phyloP scores from a whole-genome alignment of 2,113 vertebrate species.

The Ploceus nigricollis region DNA sequence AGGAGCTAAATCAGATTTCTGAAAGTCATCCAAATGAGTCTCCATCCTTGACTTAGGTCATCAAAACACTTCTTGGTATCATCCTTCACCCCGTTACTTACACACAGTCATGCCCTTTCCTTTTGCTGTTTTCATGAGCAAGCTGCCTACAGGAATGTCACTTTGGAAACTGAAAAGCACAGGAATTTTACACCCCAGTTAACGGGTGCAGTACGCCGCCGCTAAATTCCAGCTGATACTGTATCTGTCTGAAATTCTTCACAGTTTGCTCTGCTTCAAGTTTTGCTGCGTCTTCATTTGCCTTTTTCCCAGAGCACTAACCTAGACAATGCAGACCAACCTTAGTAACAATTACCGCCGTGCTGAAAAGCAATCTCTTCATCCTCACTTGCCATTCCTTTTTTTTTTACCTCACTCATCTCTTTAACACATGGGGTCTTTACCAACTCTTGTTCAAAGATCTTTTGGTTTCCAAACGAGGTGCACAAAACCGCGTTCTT shows the following conservation, averaged over 20 bases:
- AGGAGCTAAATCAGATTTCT: neutral
- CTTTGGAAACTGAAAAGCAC: neutral
- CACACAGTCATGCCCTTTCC: rapidly evolving
- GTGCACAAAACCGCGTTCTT: rapidly evolving
- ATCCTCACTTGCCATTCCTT: rapidly evolving
- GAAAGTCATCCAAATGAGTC: neutral
- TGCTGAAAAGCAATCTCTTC: neutral
- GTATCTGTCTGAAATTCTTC: neutral
- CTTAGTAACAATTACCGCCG: rapidly evolving
- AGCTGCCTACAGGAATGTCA: neutral
- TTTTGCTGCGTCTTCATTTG: neutral
- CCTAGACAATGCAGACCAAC: too few relatives aligned
- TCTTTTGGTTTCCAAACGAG: neutral
- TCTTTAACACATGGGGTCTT: rapidly evolving
- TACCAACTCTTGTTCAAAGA: too few relatives aligned
- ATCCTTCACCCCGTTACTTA: neutral
- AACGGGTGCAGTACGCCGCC: neutral
- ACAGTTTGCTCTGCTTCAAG: neutral
- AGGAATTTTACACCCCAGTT: neutral
- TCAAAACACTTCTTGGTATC: neutral
- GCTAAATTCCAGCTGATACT: neutral
- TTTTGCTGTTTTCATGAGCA: neutral
- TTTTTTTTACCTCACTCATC: neutral
- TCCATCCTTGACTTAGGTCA: neutral
- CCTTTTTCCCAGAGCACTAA: neutral